Percentiles rank a stretch among this genome's conserved stretches.
phyloP scores from a whole-genome alignment of 2,888 invertebrate genomes.

The Microchrysa polita region DNA sequence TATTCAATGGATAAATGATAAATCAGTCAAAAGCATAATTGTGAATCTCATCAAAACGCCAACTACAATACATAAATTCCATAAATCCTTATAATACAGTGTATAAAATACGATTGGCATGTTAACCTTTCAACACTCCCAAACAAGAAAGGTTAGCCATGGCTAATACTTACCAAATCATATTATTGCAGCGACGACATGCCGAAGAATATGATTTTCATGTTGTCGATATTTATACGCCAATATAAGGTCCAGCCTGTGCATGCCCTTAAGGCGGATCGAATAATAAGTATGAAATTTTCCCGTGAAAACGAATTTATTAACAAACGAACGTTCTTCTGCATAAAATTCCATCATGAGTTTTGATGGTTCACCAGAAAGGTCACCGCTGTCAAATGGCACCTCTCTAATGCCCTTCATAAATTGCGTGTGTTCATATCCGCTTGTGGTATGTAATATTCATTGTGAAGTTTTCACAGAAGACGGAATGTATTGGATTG shows the following conservation, averaged over 20 bases:
- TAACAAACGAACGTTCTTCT: neutral
- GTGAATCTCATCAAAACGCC: too few relatives aligned
- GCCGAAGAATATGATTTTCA: neutral
- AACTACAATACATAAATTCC: neutral
- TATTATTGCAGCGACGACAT: neutral
- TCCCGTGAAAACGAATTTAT: neutral
- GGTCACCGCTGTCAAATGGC: conserved; percentile 53
- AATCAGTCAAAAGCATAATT: too few relatives aligned
- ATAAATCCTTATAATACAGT: neutral
- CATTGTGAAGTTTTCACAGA: too few relatives aligned
- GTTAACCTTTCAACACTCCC: neutral
- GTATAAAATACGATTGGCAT: neutral
- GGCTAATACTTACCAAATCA: neutral
- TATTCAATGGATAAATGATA: too few relatives aligned
- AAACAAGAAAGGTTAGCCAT: neutral
- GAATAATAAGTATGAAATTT: neutral
- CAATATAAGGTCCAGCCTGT: neutral
- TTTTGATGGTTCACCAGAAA: conserved; percentile 30
- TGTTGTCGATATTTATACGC: neutral
- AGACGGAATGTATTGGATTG: too few relatives aligned
- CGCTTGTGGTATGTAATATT: too few relatives aligned
- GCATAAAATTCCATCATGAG: conserved; percentile 32
- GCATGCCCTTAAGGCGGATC: neutral
- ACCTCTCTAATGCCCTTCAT: conserved; percentile 52
- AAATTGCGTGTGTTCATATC: conserved; percentile 47